phyloP scores from a whole-genome alignment of 2,888 invertebrate species.

The Formica aserva region DNA sequence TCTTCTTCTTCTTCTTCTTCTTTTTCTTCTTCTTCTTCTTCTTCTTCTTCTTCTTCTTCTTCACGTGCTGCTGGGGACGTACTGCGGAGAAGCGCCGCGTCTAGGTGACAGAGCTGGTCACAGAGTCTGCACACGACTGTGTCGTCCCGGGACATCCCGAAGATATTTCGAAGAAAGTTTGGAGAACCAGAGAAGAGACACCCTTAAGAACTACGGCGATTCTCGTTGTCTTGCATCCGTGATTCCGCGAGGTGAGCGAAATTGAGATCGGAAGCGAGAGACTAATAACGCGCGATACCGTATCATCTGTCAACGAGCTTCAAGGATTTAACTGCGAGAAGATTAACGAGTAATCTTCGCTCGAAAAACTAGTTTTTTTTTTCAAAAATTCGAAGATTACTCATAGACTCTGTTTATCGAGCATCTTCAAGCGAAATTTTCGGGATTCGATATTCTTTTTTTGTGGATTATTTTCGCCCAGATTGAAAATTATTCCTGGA shows the following conservation, averaged over 20 bases:
- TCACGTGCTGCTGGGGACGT: conserved; percentile 37
- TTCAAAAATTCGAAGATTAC: conserved; percentile 1
- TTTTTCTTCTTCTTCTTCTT: conserved; percentile 25
- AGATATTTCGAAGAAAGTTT: conserved; percentile 5
- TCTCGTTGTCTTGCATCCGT: not conserved
- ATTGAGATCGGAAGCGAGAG: conserved; percentile 18
- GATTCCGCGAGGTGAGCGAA: conserved; percentile 46
- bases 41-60: conserved; percentile 29
- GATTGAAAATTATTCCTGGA: conserved; percentile 7
- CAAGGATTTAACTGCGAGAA: not conserved
- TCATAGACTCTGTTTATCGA: not conserved
- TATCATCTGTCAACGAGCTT: not conserved
- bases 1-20: conserved; percentile 10
- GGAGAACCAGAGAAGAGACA: conserved; percentile 12
- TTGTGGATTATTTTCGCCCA: not conserved
- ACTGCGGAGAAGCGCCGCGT: conserved; percentile 21
- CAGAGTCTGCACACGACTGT: not conserved
- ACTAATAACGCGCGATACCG: not conserved
- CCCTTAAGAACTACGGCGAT: not conserved
- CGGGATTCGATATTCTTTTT: not conserved
- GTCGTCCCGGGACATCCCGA: conserved; percentile 10
- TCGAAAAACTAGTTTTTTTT: not conserved
- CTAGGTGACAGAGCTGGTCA: conserved; percentile 15
- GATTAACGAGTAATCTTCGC: not conserved
- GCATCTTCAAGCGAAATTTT: not conserved